Percentiles rank a stretch among this genome's conserved stretches.
phyloP scores from a whole-genome alignment of 92 coral and sea anemone species.

The Bergia sp. region DNA sequence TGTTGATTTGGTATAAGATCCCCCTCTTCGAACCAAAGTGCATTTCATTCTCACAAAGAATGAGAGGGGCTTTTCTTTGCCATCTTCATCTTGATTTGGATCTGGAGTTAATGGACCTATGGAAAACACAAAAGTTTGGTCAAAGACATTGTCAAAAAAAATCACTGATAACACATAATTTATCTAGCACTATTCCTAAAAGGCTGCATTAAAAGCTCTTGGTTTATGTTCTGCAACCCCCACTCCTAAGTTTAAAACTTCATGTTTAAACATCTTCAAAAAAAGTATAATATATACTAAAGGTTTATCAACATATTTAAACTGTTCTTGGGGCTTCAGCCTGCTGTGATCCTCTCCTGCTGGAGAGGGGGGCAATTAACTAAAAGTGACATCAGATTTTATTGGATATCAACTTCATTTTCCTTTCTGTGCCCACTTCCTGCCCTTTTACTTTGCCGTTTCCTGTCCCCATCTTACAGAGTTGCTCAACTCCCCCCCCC shows the following conservation, averaged over 20 bases:
- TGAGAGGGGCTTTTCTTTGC: slow-evolving; percentile 59
- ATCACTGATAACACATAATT: background rate
- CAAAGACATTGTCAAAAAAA: background rate
- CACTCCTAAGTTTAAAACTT: too few species aligned
- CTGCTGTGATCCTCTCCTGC: too few species aligned
- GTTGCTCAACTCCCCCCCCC: background rate
- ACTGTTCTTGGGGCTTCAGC: too few species aligned
- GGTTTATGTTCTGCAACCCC: too few species aligned
- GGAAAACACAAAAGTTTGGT: background rate
- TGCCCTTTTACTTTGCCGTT: too few species aligned
- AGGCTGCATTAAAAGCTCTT: background rate
- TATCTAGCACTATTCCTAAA: background rate
- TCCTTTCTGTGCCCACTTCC: too few species aligned
- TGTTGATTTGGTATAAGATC: slow-evolving; percentile 86
- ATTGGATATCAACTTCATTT: too few species aligned
- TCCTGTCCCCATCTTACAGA: background rate
- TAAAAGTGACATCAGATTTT: too few species aligned
- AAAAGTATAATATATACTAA: too few species aligned
- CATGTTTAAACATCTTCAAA: too few species aligned
- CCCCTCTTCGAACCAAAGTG: slow-evolving; percentile 86
- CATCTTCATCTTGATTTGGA: background rate
- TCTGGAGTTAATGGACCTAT: slow-evolving; percentile 45
- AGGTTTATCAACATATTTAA: too few species aligned
- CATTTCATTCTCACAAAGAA: slow-evolving; percentile 92
- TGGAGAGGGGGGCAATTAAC: too few species aligned